Base-by-base conservation (phyloP, 2,888 invertebrate genomes). In the Cantharis rustica region DNA sequence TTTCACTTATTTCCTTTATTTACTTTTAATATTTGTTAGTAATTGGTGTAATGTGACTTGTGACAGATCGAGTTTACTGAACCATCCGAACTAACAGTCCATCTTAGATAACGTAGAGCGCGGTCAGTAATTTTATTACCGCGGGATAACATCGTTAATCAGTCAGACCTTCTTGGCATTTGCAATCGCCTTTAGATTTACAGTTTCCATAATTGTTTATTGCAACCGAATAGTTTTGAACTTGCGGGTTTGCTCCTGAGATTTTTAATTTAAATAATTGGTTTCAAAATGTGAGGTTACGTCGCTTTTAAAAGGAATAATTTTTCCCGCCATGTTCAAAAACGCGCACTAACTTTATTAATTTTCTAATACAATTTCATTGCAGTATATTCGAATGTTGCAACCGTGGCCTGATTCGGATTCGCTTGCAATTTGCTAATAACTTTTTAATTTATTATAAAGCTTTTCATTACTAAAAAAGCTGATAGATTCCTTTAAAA, bases 101-200 rank as follows among this genome's bases (percentile, higher is more conserved):
- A 78, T 75, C 75, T 75, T 71, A 61, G 78, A 78, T 83, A 83
- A 83, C 81, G 79, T 83, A 83, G 81, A 82, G 79, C 80, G 81
- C 80, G 83, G 84, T 82, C 79, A 78, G 75, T 80, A 84, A 84
- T 83, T 83, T 83, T 82, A 83, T 83, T 84, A 83, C 81, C 75
- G 70, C 69, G 76, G 78, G 75, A 74, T 78, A 77, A 76, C 74
- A 68, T 75, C 78, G 79, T 81, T 78, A 75, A 79, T 80, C 79
- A 81, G 78, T 31, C 62, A 75, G 75, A 75, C 73, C 78, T 75
- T 74, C 78, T 75, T 78, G 75, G 73, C 75, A 73, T 75, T 78
- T 73, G 70, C 20, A 71, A 70, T 73, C 75, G 75, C 75, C 75
- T 78, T 31, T 70, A n/a, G 64, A 66, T 66, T 66, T 69, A 27